These are phyloP conservation scores for Herminia tarsipennalis DNA, from an alignment of 2,888 invertebrate species.

Conservation along the genomic window DNA sequence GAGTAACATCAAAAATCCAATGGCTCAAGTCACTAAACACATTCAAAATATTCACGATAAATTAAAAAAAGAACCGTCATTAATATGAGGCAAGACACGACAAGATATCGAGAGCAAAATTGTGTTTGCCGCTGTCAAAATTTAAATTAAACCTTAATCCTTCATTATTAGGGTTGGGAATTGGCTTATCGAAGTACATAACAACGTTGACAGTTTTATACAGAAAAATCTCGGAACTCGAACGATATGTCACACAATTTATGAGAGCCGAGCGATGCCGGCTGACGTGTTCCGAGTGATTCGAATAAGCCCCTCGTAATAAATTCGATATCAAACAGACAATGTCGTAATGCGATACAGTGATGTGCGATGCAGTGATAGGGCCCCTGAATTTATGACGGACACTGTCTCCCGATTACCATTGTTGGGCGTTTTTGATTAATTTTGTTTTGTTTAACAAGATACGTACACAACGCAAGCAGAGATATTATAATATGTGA, in stretches of 20 bases:
- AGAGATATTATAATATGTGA: constrained; percentile 31
- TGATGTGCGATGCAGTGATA: constrained; percentile 73
- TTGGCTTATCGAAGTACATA: constrained; percentile 37
- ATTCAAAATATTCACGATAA: constrained; percentile 68
- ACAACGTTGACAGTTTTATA: constrained; percentile 51
- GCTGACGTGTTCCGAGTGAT: constrained; percentile 74
- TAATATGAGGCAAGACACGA: constrained; percentile 71
- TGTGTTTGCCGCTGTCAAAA: constrained; percentile 33
- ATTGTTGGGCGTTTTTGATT: constrained; percentile 56
- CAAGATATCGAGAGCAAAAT: constrained; percentile 60
- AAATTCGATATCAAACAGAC: constrained; percentile 79
- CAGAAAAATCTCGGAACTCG: constrained; percentile 71
- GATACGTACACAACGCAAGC: constrained; percentile 34
- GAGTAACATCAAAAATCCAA: constrained; percentile 54
- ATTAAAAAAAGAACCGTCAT: constrained; percentile 75
- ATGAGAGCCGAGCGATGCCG: constrained; percentile 68
- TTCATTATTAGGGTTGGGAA: constrained; percentile 45
- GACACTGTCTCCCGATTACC: constrained; percentile 53
- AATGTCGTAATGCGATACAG: constrained; percentile 79
- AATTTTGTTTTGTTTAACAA: constrained; percentile 58
- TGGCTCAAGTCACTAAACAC: constrained; percentile 50
- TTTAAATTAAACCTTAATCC: constrained; percentile 51
- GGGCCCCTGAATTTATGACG: constrained; percentile 70
- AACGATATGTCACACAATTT: constrained; percentile 80
- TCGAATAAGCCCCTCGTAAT: constrained; percentile 70